Conservation (phyloP, 2,797 vertebrate genomes). For the Delichon dasypus region DNA sequence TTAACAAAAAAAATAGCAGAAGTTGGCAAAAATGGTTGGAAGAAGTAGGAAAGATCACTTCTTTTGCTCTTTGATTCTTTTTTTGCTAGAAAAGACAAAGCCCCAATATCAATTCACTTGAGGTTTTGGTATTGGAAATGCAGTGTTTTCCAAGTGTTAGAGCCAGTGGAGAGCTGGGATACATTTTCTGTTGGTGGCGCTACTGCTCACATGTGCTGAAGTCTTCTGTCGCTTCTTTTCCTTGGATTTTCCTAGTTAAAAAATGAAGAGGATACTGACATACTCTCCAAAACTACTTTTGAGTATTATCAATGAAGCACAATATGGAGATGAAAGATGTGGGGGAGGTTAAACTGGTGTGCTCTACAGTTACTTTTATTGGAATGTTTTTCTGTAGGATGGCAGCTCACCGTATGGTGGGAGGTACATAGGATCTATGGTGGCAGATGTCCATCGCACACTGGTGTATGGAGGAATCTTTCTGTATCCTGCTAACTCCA, state of each 20-base stretch:
- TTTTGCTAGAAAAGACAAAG: not conserved
- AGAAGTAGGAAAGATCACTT: not conserved
- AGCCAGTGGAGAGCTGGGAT: not conserved
- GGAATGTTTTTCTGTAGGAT: constrained; percentile 76
- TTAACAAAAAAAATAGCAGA: not conserved
- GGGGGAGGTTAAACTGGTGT: not conserved
- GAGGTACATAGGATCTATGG: constrained; percentile 96
- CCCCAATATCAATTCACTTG: accelerated
- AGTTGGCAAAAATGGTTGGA: not conserved
- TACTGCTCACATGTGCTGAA: not conserved
- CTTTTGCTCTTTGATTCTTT: not conserved
- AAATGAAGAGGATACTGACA: not conserved
- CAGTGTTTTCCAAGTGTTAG: not conserved
- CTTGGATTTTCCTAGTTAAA: not conserved
- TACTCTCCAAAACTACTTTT: not conserved
- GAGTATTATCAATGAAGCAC: not conserved
- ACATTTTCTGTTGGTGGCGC: not conserved
- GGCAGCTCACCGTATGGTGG: constrained; percentile 90
- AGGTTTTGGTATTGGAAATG: not conserved
- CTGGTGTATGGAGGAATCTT: constrained; percentile 97
- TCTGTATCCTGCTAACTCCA: constrained; percentile 92
- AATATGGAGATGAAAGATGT: not conserved
- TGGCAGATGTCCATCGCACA: constrained; percentile 94
- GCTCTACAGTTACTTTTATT: not conserved
- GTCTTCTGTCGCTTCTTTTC: not conserved